A percentile compares a stretch with the other conserved stretches of the same genome.
Conservation (phyloP, 1,140 invertebrate genomes). For the Drosophila sproati region DNA sequence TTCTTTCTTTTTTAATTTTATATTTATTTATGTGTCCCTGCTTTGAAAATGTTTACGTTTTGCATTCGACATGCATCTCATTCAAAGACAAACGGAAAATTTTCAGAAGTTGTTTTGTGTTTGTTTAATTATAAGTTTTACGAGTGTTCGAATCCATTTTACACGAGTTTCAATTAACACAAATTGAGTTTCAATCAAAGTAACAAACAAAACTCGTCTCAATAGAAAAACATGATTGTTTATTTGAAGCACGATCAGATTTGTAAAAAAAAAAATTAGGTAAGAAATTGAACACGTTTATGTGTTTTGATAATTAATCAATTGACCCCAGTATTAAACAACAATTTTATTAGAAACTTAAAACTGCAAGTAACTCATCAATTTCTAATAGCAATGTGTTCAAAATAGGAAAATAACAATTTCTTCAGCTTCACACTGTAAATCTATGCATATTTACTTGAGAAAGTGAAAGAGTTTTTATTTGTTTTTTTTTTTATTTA, state of each 20-base stretch:
- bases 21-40: conserved; percentile 33
- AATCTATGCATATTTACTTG: neutral
- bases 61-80: conserved; percentile 21
- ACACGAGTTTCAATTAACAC: neutral
- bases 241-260: too few species aligned
- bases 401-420: neutral
- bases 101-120: conserved; percentile 5
- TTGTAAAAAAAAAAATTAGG: too few species aligned
- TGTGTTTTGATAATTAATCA: too few species aligned
- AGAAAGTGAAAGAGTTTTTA: conserved; percentile 1
- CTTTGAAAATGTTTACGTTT: conserved; percentile 21
- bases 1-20: conserved; percentile 37
- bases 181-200: neutral
- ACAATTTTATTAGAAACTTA: too few species aligned
- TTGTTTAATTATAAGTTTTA: neutral
- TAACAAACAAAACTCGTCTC: neutral
- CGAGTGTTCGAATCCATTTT: neutral
- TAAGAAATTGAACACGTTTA: too few species aligned
- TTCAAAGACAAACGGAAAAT: neutral
- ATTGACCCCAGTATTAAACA: too few species aligned
- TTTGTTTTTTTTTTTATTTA: neutral
- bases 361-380: too few species aligned
- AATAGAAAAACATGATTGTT: too few species aligned
- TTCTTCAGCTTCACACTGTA: neutral
- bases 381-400: too few species aligned